Evolutionary conservation across 1,140 invertebrate genomes (phyloP), one percentile per base, ranked within the genome.

Genomic region (Drosophila nebulosa): DNA sequence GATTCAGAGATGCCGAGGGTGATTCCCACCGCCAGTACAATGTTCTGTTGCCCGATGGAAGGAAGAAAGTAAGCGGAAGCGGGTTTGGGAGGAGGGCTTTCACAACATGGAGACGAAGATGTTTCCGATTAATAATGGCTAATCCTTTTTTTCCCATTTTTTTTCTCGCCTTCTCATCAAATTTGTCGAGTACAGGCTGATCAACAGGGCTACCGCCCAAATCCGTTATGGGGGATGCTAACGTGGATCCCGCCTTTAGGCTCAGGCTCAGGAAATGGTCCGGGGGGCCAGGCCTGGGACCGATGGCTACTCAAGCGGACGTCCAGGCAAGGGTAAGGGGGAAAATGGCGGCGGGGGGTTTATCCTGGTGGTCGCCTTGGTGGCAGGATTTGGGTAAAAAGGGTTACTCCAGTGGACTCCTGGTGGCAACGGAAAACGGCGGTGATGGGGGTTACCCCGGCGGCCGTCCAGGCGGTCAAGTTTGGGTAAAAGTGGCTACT

Each of bases 31-130:
- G 96, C 86, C 94, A 95, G 90, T 97, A 97, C 93, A 95, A 96
- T 92, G 96, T 97, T 78, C 92, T 96, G 35, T 93, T 97, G 79
- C 96, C 96, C 57, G 96, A 97, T 92, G 96, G 96, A 83, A 94
- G 96, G 90, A 96, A 95, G 91, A 96, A 97, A 92, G 92, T 91
- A 91, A 91, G 86, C 73, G 70, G 63, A 61, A 61, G 63, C 57
- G 58, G 64, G 59, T n/a, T 36, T 61, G 35, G 18, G 63, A 62
- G 22, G 50, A 64, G 46, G 65, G 70, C 69, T 56, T n/a, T 53
- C 62, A 62, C 63, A 66, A 57, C 64, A 60, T 71, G 26, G 52
- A 55, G 52, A 27, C 9, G 74, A 16, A 52, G 52, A 50, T 21
- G 22, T n/a, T 30, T 18, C 30, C 35, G 22, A 59, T 22, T n/a